Evolutionary conservation across 2,113 vertebrate genomes (phyloP).

Genomic region (Condylura cristata): DNA sequence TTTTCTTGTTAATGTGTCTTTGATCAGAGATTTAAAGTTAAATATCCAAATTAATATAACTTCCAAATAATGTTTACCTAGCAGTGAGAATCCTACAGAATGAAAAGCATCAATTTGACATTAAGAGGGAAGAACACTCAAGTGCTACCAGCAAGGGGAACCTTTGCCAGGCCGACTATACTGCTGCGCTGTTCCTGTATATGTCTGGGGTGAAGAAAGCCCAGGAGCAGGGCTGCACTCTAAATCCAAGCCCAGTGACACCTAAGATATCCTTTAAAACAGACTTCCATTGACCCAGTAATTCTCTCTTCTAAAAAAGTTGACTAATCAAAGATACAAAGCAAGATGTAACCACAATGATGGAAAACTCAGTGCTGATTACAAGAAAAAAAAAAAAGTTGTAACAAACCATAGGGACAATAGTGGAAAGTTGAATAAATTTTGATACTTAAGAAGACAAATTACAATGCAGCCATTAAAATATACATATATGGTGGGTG

Average conservation of each 20-base stretch:
- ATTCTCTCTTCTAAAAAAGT: background rate
- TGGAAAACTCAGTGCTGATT: background rate
- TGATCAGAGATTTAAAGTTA: background rate
- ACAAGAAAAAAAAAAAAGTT: background rate
- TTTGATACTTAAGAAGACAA: background rate
- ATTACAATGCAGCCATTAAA: background rate
- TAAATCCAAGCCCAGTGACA: background rate
- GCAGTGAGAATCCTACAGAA: background rate
- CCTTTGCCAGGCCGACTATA: background rate
- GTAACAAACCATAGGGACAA: background rate
- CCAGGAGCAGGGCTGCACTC: background rate
- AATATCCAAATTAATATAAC: background rate
- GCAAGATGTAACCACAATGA: background rate
- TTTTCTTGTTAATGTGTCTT: background rate
- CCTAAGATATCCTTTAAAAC: background rate
- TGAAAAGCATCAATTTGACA: background rate
- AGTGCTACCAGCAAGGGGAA: background rate
- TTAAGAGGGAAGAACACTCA: background rate
- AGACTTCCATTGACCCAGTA: background rate
- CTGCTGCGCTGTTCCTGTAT: background rate
- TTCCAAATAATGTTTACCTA: background rate
- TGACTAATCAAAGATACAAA: background rate
- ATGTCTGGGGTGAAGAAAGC: background rate
- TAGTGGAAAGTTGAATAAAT: background rate
- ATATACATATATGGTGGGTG: background rate